Conservation (phyloP, 2,113 vertebrate genomes). For the Nothoprocta pentlandii region DNA sequence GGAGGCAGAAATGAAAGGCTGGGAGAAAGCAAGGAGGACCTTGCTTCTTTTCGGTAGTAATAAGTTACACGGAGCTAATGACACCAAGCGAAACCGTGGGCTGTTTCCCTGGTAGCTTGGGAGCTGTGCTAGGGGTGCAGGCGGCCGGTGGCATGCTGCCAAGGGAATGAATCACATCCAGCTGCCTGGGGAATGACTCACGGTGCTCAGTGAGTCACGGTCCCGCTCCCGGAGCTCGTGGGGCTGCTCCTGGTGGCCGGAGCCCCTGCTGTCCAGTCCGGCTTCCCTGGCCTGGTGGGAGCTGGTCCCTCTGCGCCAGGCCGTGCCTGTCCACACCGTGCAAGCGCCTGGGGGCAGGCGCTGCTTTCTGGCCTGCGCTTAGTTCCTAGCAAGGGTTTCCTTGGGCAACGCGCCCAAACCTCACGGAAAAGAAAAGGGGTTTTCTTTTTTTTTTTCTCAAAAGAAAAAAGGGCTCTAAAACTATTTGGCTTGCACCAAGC, state of each 20-base stretch:
- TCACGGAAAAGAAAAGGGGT: background rate
- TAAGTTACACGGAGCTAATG: background rate
- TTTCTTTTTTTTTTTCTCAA: no score
- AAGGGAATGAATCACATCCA: slow-evolving; percentile 51
- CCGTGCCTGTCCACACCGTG: background rate
- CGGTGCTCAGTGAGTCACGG: slow-evolving; percentile 30
- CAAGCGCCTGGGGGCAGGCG: background rate
- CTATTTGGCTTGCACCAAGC: background rate
- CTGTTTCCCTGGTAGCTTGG: background rate
- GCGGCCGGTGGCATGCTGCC: background rate
- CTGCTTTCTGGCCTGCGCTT: background rate
- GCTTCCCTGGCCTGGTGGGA: slow-evolving; percentile 29
- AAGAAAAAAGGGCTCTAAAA: background rate
- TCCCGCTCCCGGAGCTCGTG: background rate
- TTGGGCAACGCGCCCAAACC: fast-evolving
- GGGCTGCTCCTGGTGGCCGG: background rate
- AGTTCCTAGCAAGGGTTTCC: background rate
- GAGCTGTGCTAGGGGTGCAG: background rate
- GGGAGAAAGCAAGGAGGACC: background rate
- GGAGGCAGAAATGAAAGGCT: background rate
- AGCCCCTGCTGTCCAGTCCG: background rate
- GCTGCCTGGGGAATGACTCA: slow-evolving; percentile 63
- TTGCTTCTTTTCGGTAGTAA: background rate
- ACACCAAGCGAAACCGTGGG: background rate
- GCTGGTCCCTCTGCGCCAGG: slow-evolving; percentile 11